Base-by-base conservation (phyloP, 2,888 invertebrate species). In the Eristalis arbustorum region DNA sequence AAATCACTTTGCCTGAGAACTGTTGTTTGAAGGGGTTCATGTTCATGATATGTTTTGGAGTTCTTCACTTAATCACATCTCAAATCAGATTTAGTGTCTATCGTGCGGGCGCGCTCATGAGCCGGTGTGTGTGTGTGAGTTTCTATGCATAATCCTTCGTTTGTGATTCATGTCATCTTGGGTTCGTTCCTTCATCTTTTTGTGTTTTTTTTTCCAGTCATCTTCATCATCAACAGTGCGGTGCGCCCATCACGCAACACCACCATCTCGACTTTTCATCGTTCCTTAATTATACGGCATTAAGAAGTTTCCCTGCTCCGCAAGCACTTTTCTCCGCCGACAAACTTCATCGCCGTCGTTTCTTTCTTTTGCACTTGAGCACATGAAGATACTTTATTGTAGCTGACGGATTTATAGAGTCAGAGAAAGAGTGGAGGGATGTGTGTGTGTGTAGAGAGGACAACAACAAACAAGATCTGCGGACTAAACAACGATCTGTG, bases 371-470 rank as follows among this genome's bases (percentile, higher is more conserved):
- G 64, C 59, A 61, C 73, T 64, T 66, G 59, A 83, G 64, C 68
- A 42, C 73, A 64, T 34, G 56, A 62, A 72, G 75, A 75, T 71
- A 84, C 80, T 63, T 73, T 59, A 25, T 42, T 42, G 76, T 57
- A 61, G 81, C 42, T 76, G 75, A 84, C 63, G 62, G 76, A 84
- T 84, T 84, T 80, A 76, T 75, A 62, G 28, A 67, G 42, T 28
- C 18, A 59, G 42, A 42, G 64, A 66, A 42, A 18, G 49, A 49
- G 49, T 18, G 49, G 18, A 49, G 18, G 49, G 49, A 10, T 49
- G 42, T 49, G 49, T 42, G 42, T 31, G 31, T 31, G 31, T 31
- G 6, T 3, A 31, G 49, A 49, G 49, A 49, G 49, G 34, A 68
- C 11, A 42, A 78, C 23, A 71, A 75, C 31, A 25, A 69, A 75